Percentiles rank a stretch among this genome's conserved stretches.
phyloP scores from a whole-genome alignment of 2,113 vertebrate species.

The Sylvia atricapilla region DNA sequence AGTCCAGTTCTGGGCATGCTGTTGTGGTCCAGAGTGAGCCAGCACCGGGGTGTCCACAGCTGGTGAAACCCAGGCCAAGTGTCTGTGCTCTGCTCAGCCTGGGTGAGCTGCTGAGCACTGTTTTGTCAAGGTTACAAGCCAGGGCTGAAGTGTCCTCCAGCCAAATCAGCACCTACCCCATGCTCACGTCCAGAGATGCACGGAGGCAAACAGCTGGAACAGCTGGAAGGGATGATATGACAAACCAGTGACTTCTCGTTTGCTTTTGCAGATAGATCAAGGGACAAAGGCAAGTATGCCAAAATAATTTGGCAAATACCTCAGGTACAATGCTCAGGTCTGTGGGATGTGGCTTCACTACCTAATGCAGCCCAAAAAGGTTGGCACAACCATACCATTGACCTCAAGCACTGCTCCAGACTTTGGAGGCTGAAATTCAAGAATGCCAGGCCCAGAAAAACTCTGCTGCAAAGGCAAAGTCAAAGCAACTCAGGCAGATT shows the following conservation, averaged over 20 bases:
- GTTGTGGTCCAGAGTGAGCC: background rate
- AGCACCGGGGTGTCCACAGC: background rate
- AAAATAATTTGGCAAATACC: background rate
- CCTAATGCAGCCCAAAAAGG: background rate
- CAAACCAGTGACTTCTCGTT: background rate
- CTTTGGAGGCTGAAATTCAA: background rate
- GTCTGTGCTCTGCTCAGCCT: background rate
- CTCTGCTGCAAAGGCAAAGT: background rate
- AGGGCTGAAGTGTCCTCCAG: background rate
- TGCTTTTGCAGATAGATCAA: background rate
- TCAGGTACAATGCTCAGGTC: background rate
- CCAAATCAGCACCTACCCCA: background rate
- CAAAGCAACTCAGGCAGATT: background rate
- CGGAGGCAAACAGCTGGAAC: background rate
- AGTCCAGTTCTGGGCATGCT: background rate
- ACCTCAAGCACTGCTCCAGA: background rate
- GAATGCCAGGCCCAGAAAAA: background rate
- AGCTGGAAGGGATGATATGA: background rate
- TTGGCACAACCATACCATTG: background rate
- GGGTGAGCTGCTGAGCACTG: background rate
- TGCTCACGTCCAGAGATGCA: background rate
- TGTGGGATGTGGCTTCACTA: background rate
- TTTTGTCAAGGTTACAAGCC: background rate
- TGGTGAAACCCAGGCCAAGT: background rate
- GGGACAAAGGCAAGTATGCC: background rate